phyloP scores from a whole-genome alignment of 1,140 invertebrate genomes.

The Hesperophylax magnus region DNA sequence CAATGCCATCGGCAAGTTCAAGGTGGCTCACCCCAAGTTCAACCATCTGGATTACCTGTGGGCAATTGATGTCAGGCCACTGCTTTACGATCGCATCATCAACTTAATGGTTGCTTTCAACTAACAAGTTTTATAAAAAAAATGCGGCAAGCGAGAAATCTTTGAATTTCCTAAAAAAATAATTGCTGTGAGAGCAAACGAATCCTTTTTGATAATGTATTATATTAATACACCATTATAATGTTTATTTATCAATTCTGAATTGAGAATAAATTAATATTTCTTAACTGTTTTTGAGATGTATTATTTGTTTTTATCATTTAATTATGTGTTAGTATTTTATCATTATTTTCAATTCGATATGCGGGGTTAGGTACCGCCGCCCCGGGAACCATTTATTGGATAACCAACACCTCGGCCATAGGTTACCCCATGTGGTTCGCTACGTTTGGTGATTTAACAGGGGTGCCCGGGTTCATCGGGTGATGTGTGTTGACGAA shows the following conservation, averaged over 20 bases:
- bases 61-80: conserved; percentile 72
- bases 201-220: not conserved
- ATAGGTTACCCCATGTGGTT: too few relatives aligned
- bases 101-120: conserved; percentile 69
- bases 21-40: conserved; percentile 72
- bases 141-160: not conserved
- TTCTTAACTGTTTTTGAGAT: too few relatives aligned
- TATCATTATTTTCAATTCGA: too few relatives aligned
- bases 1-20: conserved; percentile 71
- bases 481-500: too few relatives aligned
- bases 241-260: not conserved
- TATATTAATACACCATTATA: conserved; percentile 5
- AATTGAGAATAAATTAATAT: too few relatives aligned
- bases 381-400: too few relatives aligned
- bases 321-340: too few relatives aligned
- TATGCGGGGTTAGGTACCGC: too few relatives aligned
- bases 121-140: conserved; percentile 3
- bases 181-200: not conserved
- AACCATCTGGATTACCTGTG: conserved; percentile 80
- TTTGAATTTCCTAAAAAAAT: not conserved
- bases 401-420: too few relatives aligned
- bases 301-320: too few relatives aligned
- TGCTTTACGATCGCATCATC: conserved; percentile 74
- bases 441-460: too few relatives aligned
- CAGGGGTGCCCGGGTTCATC: too few relatives aligned